A percentile compares a stretch with the other conserved stretches of the same genome.
Evolutionary conservation across 2,113 vertebrate genomes (phyloP).

Genomic region (Corynorhinus townsendii): DNA sequence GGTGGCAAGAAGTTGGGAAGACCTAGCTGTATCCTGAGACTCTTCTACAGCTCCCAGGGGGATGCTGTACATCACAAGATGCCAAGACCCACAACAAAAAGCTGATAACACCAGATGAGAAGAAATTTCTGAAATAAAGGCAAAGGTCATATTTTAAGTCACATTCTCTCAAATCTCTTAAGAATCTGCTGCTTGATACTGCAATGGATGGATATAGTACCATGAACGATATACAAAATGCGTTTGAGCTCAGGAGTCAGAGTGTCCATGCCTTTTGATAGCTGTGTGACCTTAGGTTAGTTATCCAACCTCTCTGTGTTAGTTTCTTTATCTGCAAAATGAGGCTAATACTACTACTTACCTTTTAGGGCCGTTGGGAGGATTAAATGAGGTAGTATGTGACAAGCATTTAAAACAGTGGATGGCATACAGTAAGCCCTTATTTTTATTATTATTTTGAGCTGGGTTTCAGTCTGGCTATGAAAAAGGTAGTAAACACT

Average conservation of each 20-base stretch:
- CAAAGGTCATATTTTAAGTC: neutral
- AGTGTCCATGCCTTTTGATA: neutral
- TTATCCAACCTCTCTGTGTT: neutral
- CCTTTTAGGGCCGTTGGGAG: neutral
- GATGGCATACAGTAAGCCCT: neutral
- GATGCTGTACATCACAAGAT: neutral
- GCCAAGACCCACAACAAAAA: neutral
- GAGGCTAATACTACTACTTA: neutral
- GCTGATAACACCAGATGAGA: neutral
- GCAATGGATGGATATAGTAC: neutral
- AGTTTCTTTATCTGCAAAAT: neutral
- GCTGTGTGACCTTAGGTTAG: neutral
- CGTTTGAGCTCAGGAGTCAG: neutral
- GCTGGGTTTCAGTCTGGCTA: neutral
- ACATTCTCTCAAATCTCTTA: neutral
- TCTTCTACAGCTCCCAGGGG: neutral
- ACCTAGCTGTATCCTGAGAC: neutral
- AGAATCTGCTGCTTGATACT: neutral
- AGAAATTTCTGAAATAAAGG: neutral
- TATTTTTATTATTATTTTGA: constrained; percentile 16
- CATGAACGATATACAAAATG: neutral
- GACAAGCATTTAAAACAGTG: neutral
- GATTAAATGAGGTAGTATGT: neutral
- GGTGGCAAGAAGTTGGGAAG: neutral
- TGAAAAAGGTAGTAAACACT: neutral